Evolutionary conservation across 35 echinoderm and acorn worm species (phyloP), one percentile per base, ranked within the genome.

Genomic region (Apostichopus californicus): DNA sequence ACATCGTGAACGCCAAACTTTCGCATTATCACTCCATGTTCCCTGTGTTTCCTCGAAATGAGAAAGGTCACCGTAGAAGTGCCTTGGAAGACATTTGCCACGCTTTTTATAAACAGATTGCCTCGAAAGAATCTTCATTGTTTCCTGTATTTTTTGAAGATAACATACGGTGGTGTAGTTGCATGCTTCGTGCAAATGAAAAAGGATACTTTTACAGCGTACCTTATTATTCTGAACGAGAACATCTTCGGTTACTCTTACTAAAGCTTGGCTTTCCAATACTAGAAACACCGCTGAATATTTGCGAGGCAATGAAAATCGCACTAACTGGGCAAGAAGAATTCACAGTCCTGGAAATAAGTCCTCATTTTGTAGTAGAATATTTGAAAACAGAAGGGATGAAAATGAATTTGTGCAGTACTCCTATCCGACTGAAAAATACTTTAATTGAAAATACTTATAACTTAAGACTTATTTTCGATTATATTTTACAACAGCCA

Each of bases 151-250:
- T 91, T 34, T 54, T 54, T 9, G 57, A 5, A 15, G 25, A 75
- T 52, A 8, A 72, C 6, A 8, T 15, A 12, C 86, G 22, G 22
- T 91, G 89, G 89, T 57, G 54, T 18, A 91, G 77, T 53, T 91
- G 89, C 15, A 54, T 91, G 11, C 25, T 5, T 15, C 18, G 18
- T 79, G 71, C 89, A 7, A 59, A 57, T 1, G 6, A 91, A 8
- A 18, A 22, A 23, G 89, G 89, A 24, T 91, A 79, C 26, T 91
- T 91, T 91, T 54, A 91, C 59, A 66, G 79, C 79, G 21, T 79
- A 57, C 55, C 12, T 11, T 1, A 23, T 22, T 4, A 79, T 18
- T 22, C 15, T 57, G 77, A 79, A 1, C 15, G 72, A 6, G 53
- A 90, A 90, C 22, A 7, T 12, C 77, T 91, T 26, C 71, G 56